Percentiles rank a stretch among this genome's conserved stretches.
phyloP scores from a whole-genome alignment of 2,113 vertebrate species.

The Pandion haliaetus region DNA sequence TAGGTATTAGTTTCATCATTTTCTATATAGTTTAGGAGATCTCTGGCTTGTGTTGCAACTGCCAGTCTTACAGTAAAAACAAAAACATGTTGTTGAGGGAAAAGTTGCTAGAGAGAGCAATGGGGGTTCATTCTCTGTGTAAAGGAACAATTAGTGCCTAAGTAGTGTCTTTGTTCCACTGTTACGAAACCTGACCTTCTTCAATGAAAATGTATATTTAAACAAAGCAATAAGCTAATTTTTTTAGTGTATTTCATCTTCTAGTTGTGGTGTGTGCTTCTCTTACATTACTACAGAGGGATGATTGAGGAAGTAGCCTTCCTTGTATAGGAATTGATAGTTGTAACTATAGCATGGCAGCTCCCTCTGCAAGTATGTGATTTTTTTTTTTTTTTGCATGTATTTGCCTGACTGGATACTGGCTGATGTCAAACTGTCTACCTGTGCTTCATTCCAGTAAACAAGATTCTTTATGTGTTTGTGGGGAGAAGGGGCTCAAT shows the following conservation, averaged over 20 bases:
- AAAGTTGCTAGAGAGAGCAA: background rate
- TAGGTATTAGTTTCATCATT: background rate
- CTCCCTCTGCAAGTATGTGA: background rate
- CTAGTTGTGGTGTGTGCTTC: background rate
- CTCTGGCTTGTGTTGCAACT: background rate
- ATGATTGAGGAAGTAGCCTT: background rate
- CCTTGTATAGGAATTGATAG: background rate
- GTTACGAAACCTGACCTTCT: background rate
- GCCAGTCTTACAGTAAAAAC: background rate
- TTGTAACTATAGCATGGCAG: background rate
- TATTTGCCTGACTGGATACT: background rate
- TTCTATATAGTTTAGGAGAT: background rate
- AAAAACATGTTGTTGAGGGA: background rate
- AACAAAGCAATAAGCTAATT: background rate
- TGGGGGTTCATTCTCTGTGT: background rate
- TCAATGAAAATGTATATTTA: background rate
- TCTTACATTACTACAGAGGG: fast-evolving
- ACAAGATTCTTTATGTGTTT: background rate
- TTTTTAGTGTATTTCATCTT: background rate
- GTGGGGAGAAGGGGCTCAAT: background rate
- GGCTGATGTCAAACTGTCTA: background rate
- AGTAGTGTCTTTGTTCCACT: background rate
- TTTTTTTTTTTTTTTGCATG: background rate
- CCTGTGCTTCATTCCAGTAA: background rate
- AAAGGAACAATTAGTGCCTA: background rate